phyloP scores from a whole-genome alignment of 2,888 invertebrate genomes.

The Entomobrya proxima region DNA sequence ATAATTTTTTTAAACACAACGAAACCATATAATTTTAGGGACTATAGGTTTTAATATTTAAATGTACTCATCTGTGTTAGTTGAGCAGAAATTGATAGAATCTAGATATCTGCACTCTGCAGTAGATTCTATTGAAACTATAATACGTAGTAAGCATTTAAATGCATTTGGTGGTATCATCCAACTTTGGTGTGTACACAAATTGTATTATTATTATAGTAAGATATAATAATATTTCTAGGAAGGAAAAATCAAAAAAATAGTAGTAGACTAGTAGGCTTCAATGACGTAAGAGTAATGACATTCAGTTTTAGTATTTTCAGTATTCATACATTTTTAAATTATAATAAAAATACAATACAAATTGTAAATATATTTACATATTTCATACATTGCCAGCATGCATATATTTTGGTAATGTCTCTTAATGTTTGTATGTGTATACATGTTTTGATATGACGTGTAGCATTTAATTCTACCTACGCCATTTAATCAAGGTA shows the following conservation, averaged over 20 bases:
- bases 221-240: too few species aligned
- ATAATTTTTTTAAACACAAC: conserved; percentile 16
- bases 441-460: conserved; percentile 25
- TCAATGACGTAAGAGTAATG: conserved; percentile 12
- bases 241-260: too few species aligned
- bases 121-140: background rate
- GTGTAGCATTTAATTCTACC: background rate
- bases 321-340: conserved; percentile 69
- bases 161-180: too few species aligned
- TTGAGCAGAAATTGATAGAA: too few species aligned
- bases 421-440: background rate
- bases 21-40: background rate
- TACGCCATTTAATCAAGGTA: background rate
- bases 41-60: conserved; percentile 6
- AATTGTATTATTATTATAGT: too few species aligned
- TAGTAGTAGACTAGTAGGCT: too few species aligned
- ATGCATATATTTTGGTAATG: background rate
- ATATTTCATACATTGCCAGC: background rate
- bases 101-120: too few species aligned
- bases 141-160: background rate
- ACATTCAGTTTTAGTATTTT: conserved; percentile 65
- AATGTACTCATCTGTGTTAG: conserved; percentile 9
- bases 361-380: background rate
- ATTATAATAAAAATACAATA: conserved; percentile 15
- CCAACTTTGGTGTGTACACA: too few species aligned